Conservation (phyloP, 2,797 vertebrate genomes). For the Eulemur mongoz region DNA sequence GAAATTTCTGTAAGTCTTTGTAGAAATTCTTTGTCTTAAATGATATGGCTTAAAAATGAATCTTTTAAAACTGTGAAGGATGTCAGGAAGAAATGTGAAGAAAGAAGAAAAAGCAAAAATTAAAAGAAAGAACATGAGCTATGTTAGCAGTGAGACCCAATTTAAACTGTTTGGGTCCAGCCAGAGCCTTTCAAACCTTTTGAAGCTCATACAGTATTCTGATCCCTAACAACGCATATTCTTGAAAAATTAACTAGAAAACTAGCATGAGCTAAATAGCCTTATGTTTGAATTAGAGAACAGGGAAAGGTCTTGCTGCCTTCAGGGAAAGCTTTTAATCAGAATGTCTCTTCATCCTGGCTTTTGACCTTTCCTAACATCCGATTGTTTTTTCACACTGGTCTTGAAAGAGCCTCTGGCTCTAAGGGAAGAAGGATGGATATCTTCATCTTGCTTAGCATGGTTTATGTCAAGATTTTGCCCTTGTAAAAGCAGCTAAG, state of each 20-base stretch:
- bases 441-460: slow-evolving; percentile 36
- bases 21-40: slow-evolving; percentile 70
- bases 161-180: slow-evolving; percentile 44
- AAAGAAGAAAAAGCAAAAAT: slow-evolving; percentile 47
- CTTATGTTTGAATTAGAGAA: slow-evolving; percentile 65
- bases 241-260: slow-evolving; percentile 77
- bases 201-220: slow-evolving; percentile 46
- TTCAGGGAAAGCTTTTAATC: slow-evolving; percentile 71
- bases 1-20: not conserved
- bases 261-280: slow-evolving; percentile 56
- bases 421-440: slow-evolving; percentile 25
- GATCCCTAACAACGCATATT: slow-evolving; percentile 58
- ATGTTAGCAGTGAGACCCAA: not conserved
- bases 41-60: slow-evolving; percentile 40
- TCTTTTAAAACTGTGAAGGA: slow-evolving; percentile 44
- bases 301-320: slow-evolving; percentile 51
- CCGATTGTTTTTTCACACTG: slow-evolving; percentile 57
- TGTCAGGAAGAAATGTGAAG: slow-evolving; percentile 56
- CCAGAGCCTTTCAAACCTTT: slow-evolving; percentile 16
- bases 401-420: slow-evolving; percentile 43
- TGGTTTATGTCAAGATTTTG: slow-evolving; percentile 45
- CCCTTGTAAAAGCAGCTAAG: not conserved
- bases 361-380: slow-evolving; percentile 72
- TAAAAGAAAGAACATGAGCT: slow-evolving; percentile 30
- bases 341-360: slow-evolving; percentile 56